Percentiles rank a stretch among this genome's conserved stretches.
phyloP scores from a whole-genome alignment of 1,140 invertebrate species.

The Ganaspis sp. region DNA sequence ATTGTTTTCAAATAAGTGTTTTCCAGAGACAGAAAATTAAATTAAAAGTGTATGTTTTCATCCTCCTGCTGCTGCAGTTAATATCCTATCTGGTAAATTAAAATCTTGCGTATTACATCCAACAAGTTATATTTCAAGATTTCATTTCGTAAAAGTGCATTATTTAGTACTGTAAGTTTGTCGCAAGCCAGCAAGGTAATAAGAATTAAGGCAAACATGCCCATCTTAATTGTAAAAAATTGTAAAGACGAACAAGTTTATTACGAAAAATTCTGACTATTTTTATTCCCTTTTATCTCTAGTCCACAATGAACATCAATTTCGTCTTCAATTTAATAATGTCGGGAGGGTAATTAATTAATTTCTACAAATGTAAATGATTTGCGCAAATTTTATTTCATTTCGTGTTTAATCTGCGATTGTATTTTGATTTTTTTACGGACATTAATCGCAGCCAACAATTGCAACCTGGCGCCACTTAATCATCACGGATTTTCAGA shows the following conservation, averaged over 20 bases:
- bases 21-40: neutral
- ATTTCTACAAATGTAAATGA: no score
- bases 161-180: neutral
- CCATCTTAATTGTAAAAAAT: neutral
- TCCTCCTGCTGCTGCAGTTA: neutral
- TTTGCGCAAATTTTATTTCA: no score
- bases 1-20: conserved; percentile 2
- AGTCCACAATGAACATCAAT: no score
- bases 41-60: neutral
- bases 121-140: conserved; percentile 17
- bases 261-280: neutral
- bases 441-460: neutral
- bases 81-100: conserved; percentile 11
- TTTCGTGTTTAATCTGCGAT: no score
- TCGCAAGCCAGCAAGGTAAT: neutral
- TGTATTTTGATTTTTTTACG: no score
- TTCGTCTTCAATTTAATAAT: no score
- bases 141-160: conserved; percentile 13
- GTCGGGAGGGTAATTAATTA: no score
- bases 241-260: neutral
- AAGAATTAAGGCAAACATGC: neutral
- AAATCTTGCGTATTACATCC: neutral
- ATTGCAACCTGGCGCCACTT: neutral
- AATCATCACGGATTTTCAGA: neutral
- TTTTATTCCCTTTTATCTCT: no score